Base-by-base conservation (phyloP, 2,113 vertebrate genomes). In the Neomonachus schauinslandi region DNA sequence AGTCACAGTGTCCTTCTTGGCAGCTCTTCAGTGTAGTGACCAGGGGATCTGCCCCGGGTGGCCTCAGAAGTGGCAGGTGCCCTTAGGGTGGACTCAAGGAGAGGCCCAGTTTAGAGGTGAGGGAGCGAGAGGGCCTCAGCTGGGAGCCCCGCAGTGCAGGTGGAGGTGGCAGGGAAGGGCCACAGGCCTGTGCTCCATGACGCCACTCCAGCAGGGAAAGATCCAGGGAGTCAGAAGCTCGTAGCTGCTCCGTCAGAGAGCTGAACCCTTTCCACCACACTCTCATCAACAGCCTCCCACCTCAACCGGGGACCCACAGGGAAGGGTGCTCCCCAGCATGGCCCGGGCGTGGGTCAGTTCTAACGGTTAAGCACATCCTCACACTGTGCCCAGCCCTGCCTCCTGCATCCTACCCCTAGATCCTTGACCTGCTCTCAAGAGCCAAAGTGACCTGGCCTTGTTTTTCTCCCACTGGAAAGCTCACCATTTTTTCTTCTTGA, bases 221-320 rank as follows among this genome's bases (percentile, higher is more conserved):
- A 79, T 26, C 4, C 55, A 69, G 5, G 26, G 31, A 53, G 1
- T 26, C 2, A 53, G 49, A 67, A 11, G 9, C 24, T 22, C 2
- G 7, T 33, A 55, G 49, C 21, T 42, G 14, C 69, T 24, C 36
- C 21, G 9, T 8, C 79, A n/a, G 69, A 80, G 28, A 71, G 15
- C n/a, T 42, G 69, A 71, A 16, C 57, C 39, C 19, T 39, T 19
- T 72, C 53, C 33, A n/a, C 22, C 19, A 39, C 33, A 7, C 65
- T 80, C 33, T 81, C 42, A 11, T 4, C 21, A 69, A 11, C 0
- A 9, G 16, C 19, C 26, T 10, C 2, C 46, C 31, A 14, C 12
- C 21, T 36, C 16, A 1, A 7, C 31, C 8, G 28, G 46, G 46
- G 55, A 6, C 51, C 10, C 33, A 0, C 0, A 1, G 36, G 16